phyloP scores from a whole-genome alignment of 2,888 invertebrate genomes.

The Coleophora deauratella region DNA sequence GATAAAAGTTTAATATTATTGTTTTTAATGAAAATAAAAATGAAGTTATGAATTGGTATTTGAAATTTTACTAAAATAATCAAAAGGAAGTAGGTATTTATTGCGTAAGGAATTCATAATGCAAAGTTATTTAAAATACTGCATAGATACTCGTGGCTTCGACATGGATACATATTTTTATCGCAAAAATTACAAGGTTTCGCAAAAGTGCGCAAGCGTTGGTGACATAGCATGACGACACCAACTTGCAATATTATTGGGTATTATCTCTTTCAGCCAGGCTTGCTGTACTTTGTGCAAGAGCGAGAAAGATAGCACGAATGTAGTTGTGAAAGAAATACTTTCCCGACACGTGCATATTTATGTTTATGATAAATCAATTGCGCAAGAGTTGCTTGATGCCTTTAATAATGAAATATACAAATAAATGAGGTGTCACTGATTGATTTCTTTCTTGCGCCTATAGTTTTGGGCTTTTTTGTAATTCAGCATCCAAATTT shows the following conservation, averaged over 20 bases:
- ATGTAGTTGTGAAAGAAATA: conserved; percentile 10
- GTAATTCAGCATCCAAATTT: too few relatives aligned
- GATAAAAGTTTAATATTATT: too few relatives aligned
- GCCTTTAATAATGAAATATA: not conserved
- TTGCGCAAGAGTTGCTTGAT: not conserved
- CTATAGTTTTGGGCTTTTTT: too few relatives aligned
- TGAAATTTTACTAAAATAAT: too few relatives aligned
- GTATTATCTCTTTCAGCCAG: conserved; percentile 24
- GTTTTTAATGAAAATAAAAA: too few relatives aligned
- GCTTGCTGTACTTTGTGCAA: conserved; percentile 12
- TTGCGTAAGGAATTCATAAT: too few relatives aligned
- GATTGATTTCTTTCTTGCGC: too few relatives aligned
- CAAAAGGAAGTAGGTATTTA: too few relatives aligned
- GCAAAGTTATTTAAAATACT: not conserved
- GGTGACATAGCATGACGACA: conserved; percentile 35
- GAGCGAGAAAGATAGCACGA: conserved; percentile 11
- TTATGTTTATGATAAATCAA: conserved; percentile 1
- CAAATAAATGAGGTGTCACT: not conserved
- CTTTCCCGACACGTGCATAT: conserved; percentile 4
- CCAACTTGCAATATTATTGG: conserved; percentile 24
- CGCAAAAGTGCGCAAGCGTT: conserved; percentile 28
- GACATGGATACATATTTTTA: conserved; percentile 9
- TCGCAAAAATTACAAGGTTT: conserved; percentile 16
- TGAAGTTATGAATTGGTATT: too few relatives aligned
- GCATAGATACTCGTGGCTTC: not conserved